Conservation (phyloP, 2,797 vertebrate genomes). For the Orestias chungarensis region DNA sequence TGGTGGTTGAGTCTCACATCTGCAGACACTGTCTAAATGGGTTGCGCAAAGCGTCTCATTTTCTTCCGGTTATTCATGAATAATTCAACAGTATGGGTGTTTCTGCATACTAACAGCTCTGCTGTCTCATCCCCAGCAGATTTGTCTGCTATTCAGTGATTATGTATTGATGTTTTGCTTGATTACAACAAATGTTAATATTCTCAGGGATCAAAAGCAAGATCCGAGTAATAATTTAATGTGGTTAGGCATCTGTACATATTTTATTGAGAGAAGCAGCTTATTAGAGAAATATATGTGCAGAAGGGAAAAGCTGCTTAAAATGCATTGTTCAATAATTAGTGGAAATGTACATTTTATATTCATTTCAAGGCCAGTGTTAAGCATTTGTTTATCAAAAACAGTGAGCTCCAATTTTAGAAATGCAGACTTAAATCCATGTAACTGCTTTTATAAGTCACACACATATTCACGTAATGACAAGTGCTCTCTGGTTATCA, state of each 20-base stretch:
- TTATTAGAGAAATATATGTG: not conserved
- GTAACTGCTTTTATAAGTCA: not conserved
- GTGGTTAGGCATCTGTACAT: constrained; percentile 6
- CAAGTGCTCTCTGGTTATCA: not conserved
- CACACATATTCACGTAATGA: not conserved
- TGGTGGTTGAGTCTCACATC: constrained; percentile 24
- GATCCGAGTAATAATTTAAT: not conserved
- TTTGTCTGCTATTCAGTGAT: constrained; percentile 8
- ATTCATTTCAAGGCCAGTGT: not conserved
- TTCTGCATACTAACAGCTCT: constrained; percentile 40
- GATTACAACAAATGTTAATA: constrained; percentile 8
- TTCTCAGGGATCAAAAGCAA: not conserved
- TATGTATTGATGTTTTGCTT: constrained; percentile 24
- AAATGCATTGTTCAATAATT: not conserved
- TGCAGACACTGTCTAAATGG: constrained; percentile 1
- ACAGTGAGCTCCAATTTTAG: not conserved
- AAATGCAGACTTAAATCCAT: not conserved
- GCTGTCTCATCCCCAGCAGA: constrained; percentile 22
- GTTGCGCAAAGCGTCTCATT: constrained; percentile 8
- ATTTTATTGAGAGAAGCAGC: constrained; percentile 17
- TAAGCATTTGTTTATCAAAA: not conserved
- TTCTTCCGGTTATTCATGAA: constrained; percentile 36
- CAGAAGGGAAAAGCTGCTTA: not conserved
- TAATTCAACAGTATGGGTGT: constrained; percentile 47
- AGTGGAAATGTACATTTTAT: constrained; percentile 1